These are phyloP conservation scores for Gymnopithys bicolor DNA, from an alignment of 2,797 vertebrate genomes.

Conservation along the genomic window DNA sequence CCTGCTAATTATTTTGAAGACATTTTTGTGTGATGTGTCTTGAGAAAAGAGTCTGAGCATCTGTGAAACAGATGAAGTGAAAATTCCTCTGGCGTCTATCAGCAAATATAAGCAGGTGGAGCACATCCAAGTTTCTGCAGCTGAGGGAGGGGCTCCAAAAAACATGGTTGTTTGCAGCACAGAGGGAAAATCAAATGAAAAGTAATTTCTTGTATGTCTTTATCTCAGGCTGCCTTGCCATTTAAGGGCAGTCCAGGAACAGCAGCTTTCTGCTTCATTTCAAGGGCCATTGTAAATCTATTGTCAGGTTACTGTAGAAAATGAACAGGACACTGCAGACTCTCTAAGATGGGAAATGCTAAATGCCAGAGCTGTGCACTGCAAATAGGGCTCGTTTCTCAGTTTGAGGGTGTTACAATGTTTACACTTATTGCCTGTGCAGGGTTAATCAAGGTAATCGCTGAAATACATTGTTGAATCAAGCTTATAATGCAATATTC, in stretches of 20 bases:
- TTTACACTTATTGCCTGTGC: not conserved
- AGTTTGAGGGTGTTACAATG: not conserved
- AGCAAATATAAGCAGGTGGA: conserved; percentile 45
- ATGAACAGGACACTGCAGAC: not conserved
- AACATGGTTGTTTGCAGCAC: not conserved
- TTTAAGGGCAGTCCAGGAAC: not conserved
- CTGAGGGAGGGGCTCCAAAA: conserved; percentile 32
- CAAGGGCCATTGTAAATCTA: not conserved
- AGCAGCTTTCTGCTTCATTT: not conserved
- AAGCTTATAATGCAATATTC: not conserved
- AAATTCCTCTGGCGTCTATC: conserved; percentile 33
- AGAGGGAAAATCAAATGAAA: conserved; percentile 15
- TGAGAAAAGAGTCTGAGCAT: conserved; percentile 35
- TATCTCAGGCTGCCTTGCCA: not conserved
- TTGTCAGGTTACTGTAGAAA: not conserved
- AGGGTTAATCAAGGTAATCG: not conserved
- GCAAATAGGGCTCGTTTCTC: not conserved
- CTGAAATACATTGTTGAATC: not conserved
- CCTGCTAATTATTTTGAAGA: conserved; percentile 41
- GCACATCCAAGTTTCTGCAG: conserved; percentile 25
- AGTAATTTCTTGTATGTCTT: not conserved
- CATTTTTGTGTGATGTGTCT: conserved; percentile 24
- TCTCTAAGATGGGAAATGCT: not conserved
- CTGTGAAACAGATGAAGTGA: conserved; percentile 53
- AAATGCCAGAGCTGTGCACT: not conserved